phyloP scores from a whole-genome alignment of 2,113 vertebrate genomes.

The Phoxinus phoxinus region DNA sequence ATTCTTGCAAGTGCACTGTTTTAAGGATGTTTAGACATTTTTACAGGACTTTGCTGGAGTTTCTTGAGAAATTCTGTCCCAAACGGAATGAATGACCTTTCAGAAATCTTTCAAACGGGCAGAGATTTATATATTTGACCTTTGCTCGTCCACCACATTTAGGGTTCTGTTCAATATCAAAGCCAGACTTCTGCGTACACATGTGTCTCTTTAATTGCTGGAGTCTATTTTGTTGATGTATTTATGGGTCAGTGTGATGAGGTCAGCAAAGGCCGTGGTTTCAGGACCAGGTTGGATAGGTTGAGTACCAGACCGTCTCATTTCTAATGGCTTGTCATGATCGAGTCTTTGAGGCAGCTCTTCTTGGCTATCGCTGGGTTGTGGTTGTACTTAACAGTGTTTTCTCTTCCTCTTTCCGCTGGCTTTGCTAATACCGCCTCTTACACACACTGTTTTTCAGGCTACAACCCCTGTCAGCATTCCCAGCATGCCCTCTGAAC shows the following conservation, averaged over 20 bases:
- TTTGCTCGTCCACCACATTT: neutral
- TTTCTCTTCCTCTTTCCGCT: conserved; percentile 23
- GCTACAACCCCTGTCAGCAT: conserved; percentile 78
- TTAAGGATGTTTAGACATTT: neutral
- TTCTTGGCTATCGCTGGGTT: neutral
- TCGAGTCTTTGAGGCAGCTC: neutral
- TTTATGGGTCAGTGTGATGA: neutral
- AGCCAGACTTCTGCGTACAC: neutral
- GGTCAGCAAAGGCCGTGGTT: neutral
- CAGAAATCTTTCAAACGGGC: neutral
- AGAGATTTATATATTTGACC: neutral
- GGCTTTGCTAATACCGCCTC: conserved; percentile 32
- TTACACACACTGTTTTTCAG: conserved; percentile 69
- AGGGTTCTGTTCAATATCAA: neutral
- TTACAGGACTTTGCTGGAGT: neutral
- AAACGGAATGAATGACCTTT: neutral
- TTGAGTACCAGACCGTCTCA: neutral
- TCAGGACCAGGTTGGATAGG: neutral
- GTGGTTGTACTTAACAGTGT: neutral
- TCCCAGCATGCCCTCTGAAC: conserved; percentile 71
- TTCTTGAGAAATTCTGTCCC: neutral
- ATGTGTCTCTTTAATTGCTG: neutral
- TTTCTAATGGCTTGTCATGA: neutral
- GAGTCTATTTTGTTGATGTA: neutral
- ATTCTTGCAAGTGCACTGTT: no score